Base-by-base conservation (phyloP, 2,888 invertebrate genomes). In the Colostygia pectinataria region DNA sequence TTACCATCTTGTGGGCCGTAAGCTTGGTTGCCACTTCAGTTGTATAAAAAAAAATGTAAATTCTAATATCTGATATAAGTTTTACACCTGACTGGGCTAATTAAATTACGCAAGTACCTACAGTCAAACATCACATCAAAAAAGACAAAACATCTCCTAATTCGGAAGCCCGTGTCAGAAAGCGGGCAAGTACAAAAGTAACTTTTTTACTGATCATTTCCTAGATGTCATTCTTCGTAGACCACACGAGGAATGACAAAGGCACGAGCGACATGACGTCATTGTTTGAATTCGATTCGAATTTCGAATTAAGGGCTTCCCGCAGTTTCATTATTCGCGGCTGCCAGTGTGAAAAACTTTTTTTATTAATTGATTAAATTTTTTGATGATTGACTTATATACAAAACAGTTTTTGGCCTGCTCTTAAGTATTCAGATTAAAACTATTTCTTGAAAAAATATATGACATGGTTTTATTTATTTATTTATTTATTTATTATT, bases 301-400 rank as follows among this genome's bases (percentile, higher is more conserved):
- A 86, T 83, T 83, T 77, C 64, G 79, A 86, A 84, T 71, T 78
- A 63, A 63, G 80, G 77, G 65, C 77, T 77, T 77, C 84, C 89
- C 80, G 89, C 71, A 55, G 89, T 72, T 80, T 72, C 72, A 77
- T 87, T 88, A 83, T 86, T 83, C 76, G 84, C 78, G 83, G 83
- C 74, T 83, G 85, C 77, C 72, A 76, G 76, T 74, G 77, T 79
- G 74, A 82, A 83, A 83, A 83, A 78, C 66, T 72, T 75, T 80
- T 77, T 73, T 67, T 36, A 24, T 74, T 74, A 78, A 79, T 83
- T 75, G 76, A 78, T 79, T 75, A 59, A 64, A 56, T 63, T 61
- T 76, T 75, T 77, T 73, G 51, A 63, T 65, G 62, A 71, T 67
- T 69, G 65, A 68, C 70, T 71, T 63, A 65, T 59, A 65, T 61